phyloP scores from a whole-genome alignment of 2,113 vertebrate genomes.

The Corydoras sp. region DNA sequence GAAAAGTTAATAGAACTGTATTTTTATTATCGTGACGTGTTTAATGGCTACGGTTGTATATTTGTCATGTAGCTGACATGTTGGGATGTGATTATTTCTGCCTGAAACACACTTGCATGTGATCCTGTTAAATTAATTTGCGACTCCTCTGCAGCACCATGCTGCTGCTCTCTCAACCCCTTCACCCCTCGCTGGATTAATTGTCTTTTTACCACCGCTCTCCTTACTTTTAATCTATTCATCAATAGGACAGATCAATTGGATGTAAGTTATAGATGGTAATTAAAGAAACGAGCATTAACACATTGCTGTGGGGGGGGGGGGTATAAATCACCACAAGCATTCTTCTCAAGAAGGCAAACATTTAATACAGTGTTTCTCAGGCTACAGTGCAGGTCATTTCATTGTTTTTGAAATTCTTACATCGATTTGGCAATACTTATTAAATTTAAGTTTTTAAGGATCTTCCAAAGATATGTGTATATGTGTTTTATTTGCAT shows the following conservation, averaged over 20 bases:
- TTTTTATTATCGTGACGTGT: no score
- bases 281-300: slow-evolving; percentile 40
- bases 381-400: no score
- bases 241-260: slow-evolving; percentile 36
- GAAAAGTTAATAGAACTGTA: no score
- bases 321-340: no score
- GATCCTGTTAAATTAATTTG: not conserved
- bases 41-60: not conserved
- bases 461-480: no score
- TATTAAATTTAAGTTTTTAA: no score
- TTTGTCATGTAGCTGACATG: not conserved
- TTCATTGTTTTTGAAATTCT: no score
- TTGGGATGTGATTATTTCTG: no score
- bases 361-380: no score
- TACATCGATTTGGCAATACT: no score
- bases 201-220: slow-evolving; percentile 13
- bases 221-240: slow-evolving; percentile 31
- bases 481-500: no score
- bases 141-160: not conserved
- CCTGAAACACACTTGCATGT: not conserved
- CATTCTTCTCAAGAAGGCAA: no score
- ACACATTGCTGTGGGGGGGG: not conserved
- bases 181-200: slow-evolving; percentile 11
- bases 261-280: slow-evolving; percentile 29
- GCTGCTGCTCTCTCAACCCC: not conserved